Percentiles rank a stretch among this genome's conserved stretches.
Conservation (phyloP, 2,888 invertebrate species). For the Microctonus aethiopoides region DNA sequence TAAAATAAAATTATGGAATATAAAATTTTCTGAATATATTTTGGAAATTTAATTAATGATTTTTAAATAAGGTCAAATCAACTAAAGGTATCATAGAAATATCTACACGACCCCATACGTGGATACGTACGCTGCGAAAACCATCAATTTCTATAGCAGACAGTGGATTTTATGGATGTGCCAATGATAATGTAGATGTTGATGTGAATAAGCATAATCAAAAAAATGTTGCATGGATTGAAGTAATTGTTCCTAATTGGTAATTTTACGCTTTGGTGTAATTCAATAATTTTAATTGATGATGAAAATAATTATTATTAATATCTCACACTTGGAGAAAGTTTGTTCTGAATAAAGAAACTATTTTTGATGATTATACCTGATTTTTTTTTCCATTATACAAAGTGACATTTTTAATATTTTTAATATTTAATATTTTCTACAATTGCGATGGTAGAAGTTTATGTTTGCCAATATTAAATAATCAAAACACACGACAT, state of each 20-base stretch:
- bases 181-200: neutral
- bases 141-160: neutral
- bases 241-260: neutral
- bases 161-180: conserved; percentile 1
- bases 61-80: neutral
- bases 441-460: no score
- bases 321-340: no score
- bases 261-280: neutral
- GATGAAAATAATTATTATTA: neutral
- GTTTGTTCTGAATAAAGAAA: no score
- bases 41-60: neutral
- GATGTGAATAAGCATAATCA: neutral
- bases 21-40: neutral
- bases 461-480: no score
- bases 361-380: no score
- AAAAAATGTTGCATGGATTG: neutral
- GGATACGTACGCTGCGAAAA: neutral
- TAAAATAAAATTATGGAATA: neutral
- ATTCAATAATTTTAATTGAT: no score
- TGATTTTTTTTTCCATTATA: no score
- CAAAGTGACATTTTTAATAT: no score
- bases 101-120: neutral
- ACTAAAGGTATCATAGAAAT: neutral
- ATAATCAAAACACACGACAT: no score
- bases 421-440: no score